phyloP scores from a whole-genome alignment of 1,140 invertebrate genomes.

The Drosophila guanche region DNA sequence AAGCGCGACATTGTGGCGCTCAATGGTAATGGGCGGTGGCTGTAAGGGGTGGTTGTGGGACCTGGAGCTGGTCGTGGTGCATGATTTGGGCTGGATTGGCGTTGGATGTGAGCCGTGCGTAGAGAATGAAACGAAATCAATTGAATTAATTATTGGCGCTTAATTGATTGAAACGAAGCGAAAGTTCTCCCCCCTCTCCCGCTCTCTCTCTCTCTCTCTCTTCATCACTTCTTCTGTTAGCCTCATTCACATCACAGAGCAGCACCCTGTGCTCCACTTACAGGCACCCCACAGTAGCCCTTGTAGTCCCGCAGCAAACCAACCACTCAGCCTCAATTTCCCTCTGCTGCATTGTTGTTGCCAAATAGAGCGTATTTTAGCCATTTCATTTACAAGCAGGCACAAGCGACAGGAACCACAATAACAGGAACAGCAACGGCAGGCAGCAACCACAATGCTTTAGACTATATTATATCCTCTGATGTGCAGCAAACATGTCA shows the following conservation, averaged over 20 bases:
- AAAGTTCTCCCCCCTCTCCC: too few species aligned
- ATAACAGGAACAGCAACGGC: background rate
- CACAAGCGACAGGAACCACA: constrained; percentile 34
- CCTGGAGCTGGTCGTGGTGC: constrained; percentile 7
- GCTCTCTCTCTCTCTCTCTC: background rate
- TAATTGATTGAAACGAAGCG: constrained; percentile 80
- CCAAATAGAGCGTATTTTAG: constrained; percentile 79
- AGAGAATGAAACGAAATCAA: constrained; percentile 74
- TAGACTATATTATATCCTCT: too few species aligned
- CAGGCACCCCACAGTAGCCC: background rate
- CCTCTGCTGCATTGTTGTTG: constrained; percentile 63
- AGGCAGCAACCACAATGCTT: too few species aligned
- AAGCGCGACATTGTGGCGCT: constrained; percentile 37
- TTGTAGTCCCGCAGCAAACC: background rate
- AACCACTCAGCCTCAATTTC: background rate
- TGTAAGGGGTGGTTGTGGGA: constrained; percentile 2
- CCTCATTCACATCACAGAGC: constrained; percentile 23
- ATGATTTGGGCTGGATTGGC: background rate
- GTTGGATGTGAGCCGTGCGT: constrained; percentile 3
- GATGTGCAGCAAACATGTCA: too few species aligned
- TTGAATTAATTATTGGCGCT: constrained; percentile 82
- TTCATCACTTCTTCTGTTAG: background rate
- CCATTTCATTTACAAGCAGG: constrained; percentile 73
- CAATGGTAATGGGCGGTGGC: background rate
- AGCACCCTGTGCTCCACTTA: constrained; percentile 24